A percentile compares a stretch with the other conserved stretches of the same genome.
Conservation (phyloP, 2,888 invertebrate species). For the Notodonta ziczac region DNA sequence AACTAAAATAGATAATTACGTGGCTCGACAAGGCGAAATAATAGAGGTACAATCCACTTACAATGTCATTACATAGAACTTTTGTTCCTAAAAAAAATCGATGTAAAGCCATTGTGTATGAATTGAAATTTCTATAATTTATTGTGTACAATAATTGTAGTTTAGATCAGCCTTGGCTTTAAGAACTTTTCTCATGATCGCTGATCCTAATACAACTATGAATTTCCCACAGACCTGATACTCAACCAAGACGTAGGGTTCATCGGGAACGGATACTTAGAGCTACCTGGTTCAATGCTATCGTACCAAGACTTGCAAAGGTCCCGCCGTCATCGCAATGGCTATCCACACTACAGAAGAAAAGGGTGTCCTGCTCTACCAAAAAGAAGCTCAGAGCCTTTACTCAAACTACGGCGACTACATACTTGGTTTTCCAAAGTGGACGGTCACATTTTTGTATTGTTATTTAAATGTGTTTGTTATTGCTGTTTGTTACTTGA, state of each 20-base stretch:
- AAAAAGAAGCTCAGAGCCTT: slow-evolving; percentile 84
- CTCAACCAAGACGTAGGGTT: slow-evolving; percentile 88
- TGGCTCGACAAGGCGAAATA: too few species aligned
- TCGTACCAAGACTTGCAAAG: slow-evolving; percentile 83
- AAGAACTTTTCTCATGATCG: too few species aligned
- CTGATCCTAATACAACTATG: neutral
- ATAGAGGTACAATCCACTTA: too few species aligned
- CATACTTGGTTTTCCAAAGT: slow-evolving; percentile 39
- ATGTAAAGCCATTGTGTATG: too few species aligned
- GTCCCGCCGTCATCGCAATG: slow-evolving; percentile 87
- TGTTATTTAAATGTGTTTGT: too few species aligned
- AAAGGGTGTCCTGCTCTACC: slow-evolving; percentile 95
- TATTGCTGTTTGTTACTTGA: too few species aligned
- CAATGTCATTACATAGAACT: too few species aligned
- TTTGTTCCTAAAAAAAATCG: too few species aligned
- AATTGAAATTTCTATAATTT: neutral
- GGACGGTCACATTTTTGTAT: too few species aligned
- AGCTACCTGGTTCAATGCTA: slow-evolving; percentile 87
- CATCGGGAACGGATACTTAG: slow-evolving; percentile 91
- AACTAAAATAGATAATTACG: too few species aligned
- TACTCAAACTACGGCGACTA: slow-evolving; percentile 62
- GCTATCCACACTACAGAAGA: slow-evolving; percentile 89
- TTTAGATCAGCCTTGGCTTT: too few species aligned
- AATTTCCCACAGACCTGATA: slow-evolving; percentile 77
- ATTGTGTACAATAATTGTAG: neutral